Conservation (phyloP, 2,888 invertebrate species). For the Lasioglossum villosulum region DNA sequence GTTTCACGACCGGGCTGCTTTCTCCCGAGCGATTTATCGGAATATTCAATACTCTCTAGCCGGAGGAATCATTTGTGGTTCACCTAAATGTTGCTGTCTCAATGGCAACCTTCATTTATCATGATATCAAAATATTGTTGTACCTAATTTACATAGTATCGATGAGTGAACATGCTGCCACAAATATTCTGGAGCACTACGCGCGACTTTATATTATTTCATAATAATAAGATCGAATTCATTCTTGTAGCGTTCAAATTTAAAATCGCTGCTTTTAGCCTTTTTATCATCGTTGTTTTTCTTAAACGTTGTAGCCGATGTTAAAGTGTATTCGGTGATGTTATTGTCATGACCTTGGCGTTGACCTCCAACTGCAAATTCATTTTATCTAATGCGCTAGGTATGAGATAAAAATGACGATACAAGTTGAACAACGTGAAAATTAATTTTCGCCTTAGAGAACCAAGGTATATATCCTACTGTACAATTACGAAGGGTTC, state of each 20-base stretch:
- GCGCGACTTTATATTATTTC: neutral
- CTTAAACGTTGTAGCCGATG: too few species aligned
- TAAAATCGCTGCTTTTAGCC: too few species aligned
- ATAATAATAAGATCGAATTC: neutral
- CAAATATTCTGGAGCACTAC: too few species aligned
- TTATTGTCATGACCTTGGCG: neutral
- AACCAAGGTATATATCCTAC: too few species aligned
- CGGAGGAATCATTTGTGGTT: neutral
- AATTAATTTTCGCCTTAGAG: too few species aligned
- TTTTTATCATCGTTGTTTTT: too few species aligned
- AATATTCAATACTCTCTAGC: neutral
- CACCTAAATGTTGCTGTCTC: neutral
- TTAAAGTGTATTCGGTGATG: neutral
- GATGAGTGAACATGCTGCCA: neutral
- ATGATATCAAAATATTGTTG: neutral
- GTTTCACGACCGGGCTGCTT: constrained; percentile 41
- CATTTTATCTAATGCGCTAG: neutral
- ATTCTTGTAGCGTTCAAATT: neutral
- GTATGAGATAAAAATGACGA: neutral
- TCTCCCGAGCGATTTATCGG: neutral
- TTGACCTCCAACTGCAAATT: neutral
- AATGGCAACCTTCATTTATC: neutral
- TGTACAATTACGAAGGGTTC: neutral
- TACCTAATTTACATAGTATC: neutral
- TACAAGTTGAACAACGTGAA: too few species aligned